Base-by-base conservation (phyloP, 2,797 vertebrate species). In the Argyrosomus regius region DNA sequence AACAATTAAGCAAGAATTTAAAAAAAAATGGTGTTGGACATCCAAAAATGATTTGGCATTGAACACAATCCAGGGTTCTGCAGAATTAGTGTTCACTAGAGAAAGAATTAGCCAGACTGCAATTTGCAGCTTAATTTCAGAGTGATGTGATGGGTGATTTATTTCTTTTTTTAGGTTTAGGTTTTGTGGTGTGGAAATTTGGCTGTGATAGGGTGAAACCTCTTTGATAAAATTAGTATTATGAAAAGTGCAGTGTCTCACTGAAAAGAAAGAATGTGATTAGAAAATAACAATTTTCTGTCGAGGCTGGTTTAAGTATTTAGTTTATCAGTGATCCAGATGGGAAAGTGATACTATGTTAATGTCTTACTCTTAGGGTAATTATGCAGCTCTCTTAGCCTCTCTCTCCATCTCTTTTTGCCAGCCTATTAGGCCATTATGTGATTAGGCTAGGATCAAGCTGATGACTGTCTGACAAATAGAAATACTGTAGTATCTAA, bases 391-490 rank as follows among this genome's bases (percentile, higher is more conserved):
- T 57, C n/a, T 62, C 75, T 53, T 59, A 43, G 68, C 59, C 74
- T 49, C 69, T 66, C 71, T n/a, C 39, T 70, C 66, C 20, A 59
- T 53, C 59, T 76, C 54, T 66, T 78, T 77, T 31, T 84, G 66
- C 46, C 80, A 86, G 66, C 73, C 39, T 74, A 81, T 81, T 10
- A 78, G 73, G 83, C 84, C 81, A 90, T 85, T 85, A 92, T 77
- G 87, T 77, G 83, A 90, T 89, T 83, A 89, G 69, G 24, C 70
- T 50, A 31, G 46, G 64, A 87, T 85, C 4, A 26, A 85, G 68
- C 71, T 86, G 90, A 89, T 74, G 84, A 85, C 84, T 80, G 63
- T 56, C 83, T 87, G 84, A 88, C 76, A 64, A 58, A 89, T 76
- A 75, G 67, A 83, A 84, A 81, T 70, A 77, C 74, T 79, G 56